These are phyloP conservation scores for Megaceryle torquata DNA, from an alignment of 2,113 vertebrate species.

Conservation along the genomic window DNA sequence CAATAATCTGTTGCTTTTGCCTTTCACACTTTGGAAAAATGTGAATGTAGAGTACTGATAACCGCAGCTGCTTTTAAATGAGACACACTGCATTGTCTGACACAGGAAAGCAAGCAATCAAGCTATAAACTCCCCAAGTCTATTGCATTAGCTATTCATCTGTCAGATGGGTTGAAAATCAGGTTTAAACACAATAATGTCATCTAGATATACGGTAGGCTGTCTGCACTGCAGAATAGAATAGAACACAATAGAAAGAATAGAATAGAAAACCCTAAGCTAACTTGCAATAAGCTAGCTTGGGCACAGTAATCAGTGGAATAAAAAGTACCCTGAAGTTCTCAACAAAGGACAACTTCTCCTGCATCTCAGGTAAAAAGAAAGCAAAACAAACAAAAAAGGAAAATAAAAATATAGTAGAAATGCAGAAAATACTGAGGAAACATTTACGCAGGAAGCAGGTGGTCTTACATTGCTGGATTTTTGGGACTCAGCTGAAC, in stretches of 20 bases:
- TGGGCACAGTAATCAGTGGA: neutral
- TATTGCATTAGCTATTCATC: slow-evolving; percentile 17
- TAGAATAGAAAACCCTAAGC: neutral
- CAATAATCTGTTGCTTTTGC: slow-evolving; percentile 76
- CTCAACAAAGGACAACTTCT: neutral
- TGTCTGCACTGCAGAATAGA: slow-evolving; percentile 1
- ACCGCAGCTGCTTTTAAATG: slow-evolving; percentile 63
- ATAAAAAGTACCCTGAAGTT: neutral
- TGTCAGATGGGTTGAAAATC: neutral
- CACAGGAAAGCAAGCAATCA: slow-evolving; percentile 49
- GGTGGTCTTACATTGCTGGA: neutral
- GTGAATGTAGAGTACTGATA: slow-evolving; percentile 60
- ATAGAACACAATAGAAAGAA: too few species aligned
- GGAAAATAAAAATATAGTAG: neutral
- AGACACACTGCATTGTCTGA: slow-evolving; percentile 70
- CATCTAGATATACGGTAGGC: neutral
- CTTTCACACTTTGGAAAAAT: slow-evolving; percentile 71
- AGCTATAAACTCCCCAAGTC: slow-evolving; percentile 15
- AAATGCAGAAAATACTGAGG: slow-evolving; percentile 47
- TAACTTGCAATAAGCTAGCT: neutral
- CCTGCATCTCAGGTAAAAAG: slow-evolving; percentile 8
- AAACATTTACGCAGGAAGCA: neutral
- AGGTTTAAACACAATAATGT: neutral
- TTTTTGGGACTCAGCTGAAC: neutral
- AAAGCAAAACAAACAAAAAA: neutral